Conservation (phyloP, 2,797 vertebrate species). For the Zonotrichia albicollis region DNA sequence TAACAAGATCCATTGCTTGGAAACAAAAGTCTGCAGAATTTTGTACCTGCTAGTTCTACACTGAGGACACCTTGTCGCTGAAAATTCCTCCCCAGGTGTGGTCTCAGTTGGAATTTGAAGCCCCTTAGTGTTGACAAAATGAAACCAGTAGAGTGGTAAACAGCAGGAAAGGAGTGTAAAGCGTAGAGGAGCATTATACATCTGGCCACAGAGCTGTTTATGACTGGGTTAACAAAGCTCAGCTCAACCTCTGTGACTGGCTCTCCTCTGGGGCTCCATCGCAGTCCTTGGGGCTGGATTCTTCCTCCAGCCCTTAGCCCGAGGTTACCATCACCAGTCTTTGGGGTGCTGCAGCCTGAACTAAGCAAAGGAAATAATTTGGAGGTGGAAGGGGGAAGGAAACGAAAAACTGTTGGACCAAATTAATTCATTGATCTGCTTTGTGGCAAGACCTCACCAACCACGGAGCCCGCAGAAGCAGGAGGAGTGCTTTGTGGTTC, state of each 20-base stretch:
- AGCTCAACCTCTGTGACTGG: background rate
- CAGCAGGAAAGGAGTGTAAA: background rate
- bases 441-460: background rate
- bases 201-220: background rate
- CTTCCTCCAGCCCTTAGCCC: background rate
- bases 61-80: background rate
- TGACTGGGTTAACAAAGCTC: background rate
- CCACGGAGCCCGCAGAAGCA: background rate
- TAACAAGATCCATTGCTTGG: conserved; percentile 1
- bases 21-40: conserved; percentile 12
- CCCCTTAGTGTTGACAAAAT: background rate
- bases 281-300: background rate
- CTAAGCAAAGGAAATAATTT: background rate
- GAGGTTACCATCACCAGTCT: rapidly evolving
- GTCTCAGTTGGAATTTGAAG: background rate
- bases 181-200: background rate
- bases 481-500: background rate
- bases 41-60: background rate
- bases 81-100: background rate
- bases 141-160: background rate
- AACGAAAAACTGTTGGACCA: rapidly evolving
- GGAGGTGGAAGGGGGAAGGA: rapidly evolving
- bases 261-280: background rate
- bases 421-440: background rate
- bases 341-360: background rate